Evolutionary conservation across 1,140 invertebrate species (phyloP), one percentile per base, ranked within the genome.

Genomic region (Megalopta genalis): DNA sequence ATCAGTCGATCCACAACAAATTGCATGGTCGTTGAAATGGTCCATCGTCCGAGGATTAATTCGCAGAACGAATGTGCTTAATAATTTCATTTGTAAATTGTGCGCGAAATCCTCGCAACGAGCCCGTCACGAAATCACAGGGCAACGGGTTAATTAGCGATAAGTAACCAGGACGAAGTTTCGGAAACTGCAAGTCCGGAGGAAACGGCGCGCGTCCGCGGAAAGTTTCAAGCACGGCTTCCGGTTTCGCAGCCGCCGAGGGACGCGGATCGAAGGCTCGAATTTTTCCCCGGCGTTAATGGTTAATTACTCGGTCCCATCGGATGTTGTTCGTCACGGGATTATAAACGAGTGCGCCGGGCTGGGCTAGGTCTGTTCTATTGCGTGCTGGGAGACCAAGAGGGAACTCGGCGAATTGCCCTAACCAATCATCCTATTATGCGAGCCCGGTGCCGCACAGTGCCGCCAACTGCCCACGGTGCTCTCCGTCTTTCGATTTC

Each of bases 361-460:
- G 32, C 32, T 32, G 32, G 32, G 39, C 82, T 70, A 80, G 57
- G 79, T 12, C 52, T 21, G 49, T 69, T 81, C 77, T 57, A 65
- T 82, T 85, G 80, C 80, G 79, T 81, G 84, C 42, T 65, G 74
- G 67, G 75, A 72, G 81, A 86, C 79, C 59, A 82, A 84, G 82
- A 86, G 85, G 81, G 81, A 86, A 71, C 69, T 14, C 69, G 49
- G 68, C 77, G 83, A 86, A 87, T 87, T 87, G 82, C 80, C 63
- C 84, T 69, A 46, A 7, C 81, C 87, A 90, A 89, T 90, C 88
- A 90, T 90, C 81, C 86, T 73, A 89, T 89, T 89, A 89, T 59
- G 66, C 78, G 52, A 67, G 60, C 66, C 79, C 42, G 42, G 42
- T 78, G 74, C 60, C 69, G 39, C 71, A 75, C 85, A 52, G 23